Percentiles rank a stretch among this genome's conserved stretches.
These are phyloP conservation scores for Myxocyprinus asiaticus DNA, from an alignment of 2,113 vertebrate species.

Conservation along the genomic window DNA sequence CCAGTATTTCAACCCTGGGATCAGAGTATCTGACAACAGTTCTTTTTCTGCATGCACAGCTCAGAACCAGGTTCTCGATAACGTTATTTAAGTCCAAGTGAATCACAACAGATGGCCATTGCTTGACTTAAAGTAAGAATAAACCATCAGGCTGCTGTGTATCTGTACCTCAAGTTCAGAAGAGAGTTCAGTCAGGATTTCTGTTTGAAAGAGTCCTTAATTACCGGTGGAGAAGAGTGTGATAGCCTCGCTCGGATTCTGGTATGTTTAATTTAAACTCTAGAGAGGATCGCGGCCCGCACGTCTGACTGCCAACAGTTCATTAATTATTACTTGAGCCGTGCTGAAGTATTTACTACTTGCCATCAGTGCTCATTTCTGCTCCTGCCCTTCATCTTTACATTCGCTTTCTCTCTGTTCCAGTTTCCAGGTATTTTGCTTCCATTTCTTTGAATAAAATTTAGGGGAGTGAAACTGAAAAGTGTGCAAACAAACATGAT, in stretches of 20 bases:
- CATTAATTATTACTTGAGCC: conserved; percentile 66
- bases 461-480: no score
- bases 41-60: no score
- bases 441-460: no score
- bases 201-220: background rate
- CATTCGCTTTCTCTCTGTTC: background rate
- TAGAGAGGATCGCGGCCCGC: conserved; percentile 30
- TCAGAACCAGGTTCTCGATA: no score
- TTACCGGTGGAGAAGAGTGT: background rate
- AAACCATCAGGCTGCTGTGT: background rate
- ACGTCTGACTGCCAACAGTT: conserved; percentile 41
- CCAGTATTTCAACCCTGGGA: no score
- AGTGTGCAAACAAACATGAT: no score
- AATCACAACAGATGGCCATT: no score
- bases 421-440: no score
- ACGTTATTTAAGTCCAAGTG: no score
- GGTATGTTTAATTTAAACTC: conserved; percentile 37
- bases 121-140: background rate
- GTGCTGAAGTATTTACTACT: conserved; percentile 53
- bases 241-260: background rate
- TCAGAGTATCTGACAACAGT: no score
- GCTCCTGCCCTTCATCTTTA: no score
- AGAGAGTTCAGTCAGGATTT: background rate
- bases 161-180: background rate
- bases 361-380: no score